Evolutionary conservation across 2,113 vertebrate species (phyloP), one percentile per base, ranked within the genome.

Genomic region (Suncus etruscus): DNA sequence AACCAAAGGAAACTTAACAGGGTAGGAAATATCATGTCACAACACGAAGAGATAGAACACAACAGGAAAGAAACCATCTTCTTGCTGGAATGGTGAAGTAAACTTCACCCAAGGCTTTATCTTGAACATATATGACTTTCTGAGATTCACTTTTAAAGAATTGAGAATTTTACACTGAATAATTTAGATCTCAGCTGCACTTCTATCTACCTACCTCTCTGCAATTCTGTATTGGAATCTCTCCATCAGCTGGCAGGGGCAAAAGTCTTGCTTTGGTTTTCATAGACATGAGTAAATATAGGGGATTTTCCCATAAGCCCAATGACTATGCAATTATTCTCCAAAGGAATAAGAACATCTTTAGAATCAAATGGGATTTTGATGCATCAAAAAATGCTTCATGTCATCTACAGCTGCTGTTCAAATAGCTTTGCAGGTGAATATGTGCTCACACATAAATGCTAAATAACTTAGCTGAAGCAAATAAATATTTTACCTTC

Each of bases 231-330:
- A 3, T 2, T 15, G 4, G 12, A 11, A 32, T 15, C 58, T 72
- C 24, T 77, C 8, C 14, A 29, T 1, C 18, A 14, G 29, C 15
- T n/a, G 27, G 14, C 14, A 31, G 39, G 11, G 3, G 18, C 15
- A 39, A 83, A 58, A 80, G 8, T 0, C 2, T 39, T 32, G 20
- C 11, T 8, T 31, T 14, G 1, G n/a, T 8, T 54, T 63, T 58
- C 31, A 24, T 2, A 31, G n/a, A 32, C 63, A 29, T 48, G 39
- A 12, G 6, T 0, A 0, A 25, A 48, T 29, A 8, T 1, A 1
- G 18, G 11, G 18, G 61, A 68, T 76, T 91, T 32, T 50, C n/a
- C 74, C 70, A 15, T 9, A 45, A 58, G 51, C 22, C 2, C 24
- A 76, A 1, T 2, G 8, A 69, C 47, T 25, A 32, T 31, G 51